phyloP scores from a whole-genome alignment of 2,797 vertebrate genomes.

The Triplophysa yarkandensis region DNA sequence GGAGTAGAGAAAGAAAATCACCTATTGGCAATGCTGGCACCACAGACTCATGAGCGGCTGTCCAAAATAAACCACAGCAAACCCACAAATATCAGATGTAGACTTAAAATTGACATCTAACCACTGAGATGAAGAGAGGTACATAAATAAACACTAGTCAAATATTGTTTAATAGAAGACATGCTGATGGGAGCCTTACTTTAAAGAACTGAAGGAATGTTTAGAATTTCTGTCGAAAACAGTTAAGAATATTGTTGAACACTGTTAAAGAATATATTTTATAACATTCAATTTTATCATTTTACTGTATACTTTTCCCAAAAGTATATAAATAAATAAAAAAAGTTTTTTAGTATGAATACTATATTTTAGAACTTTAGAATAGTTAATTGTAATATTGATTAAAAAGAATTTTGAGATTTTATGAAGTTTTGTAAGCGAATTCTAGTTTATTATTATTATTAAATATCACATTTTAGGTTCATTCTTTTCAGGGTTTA shows the following conservation, averaged over 20 bases:
- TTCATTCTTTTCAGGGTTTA: too few species aligned
- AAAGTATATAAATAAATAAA: too few species aligned
- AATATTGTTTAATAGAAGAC: neutral
- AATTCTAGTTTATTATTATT: too few species aligned
- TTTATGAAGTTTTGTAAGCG: too few species aligned
- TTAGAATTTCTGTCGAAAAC: neutral
- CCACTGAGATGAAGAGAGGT: neutral
- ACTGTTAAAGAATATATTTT: neutral
- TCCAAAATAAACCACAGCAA: conserved; percentile 31
- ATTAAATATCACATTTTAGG: too few species aligned
- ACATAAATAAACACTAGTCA: conserved; percentile 15
- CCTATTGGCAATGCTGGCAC: conserved; percentile 10
- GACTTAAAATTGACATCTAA: conserved; percentile 25
- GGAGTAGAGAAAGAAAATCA: conserved; percentile 17
- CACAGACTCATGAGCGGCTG: conserved; percentile 30
- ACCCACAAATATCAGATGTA: conserved; percentile 5
- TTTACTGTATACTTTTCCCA: neutral
- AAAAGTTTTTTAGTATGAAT: neutral
- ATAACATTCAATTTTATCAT: neutral
- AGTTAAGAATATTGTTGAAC: neutral
- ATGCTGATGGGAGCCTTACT: neutral
- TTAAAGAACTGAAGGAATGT: neutral
- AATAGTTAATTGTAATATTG: too few species aligned
- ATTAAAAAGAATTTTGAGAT: too few species aligned
- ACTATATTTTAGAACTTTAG: too few species aligned